Conservation (phyloP, 2,888 invertebrate genomes). For the Pycnomerus fuliginosus region DNA sequence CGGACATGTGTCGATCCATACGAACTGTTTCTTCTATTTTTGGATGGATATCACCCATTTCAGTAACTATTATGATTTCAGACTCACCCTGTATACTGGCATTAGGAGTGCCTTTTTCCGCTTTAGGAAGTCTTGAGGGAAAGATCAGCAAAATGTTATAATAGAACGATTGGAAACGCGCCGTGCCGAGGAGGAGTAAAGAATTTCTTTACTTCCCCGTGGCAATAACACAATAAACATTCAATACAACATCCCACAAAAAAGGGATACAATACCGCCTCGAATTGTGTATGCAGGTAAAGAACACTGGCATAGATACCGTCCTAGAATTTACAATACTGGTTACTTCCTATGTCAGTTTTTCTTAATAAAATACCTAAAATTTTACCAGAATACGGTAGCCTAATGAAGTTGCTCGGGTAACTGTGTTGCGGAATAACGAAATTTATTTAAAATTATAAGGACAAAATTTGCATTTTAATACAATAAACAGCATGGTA, state of each 20-base stretch:
- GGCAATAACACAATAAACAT: conserved; percentile 11
- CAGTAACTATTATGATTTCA: too few species aligned
- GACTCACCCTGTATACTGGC: too few species aligned
- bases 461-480: conserved; percentile 17
- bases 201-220: conserved; percentile 7
- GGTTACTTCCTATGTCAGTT: conserved; percentile 38
- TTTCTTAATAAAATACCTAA: conserved; percentile 38
- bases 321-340: conserved; percentile 22
- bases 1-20: too few species aligned
- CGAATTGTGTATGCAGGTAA: conserved; percentile 25
- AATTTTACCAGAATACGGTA: conserved; percentile 9
- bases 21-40: too few species aligned
- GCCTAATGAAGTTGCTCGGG: conserved; percentile 12
- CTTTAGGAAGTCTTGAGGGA: too few species aligned
- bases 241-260: conserved; percentile 10
- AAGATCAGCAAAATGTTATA: too few species aligned
- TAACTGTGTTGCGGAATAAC: neutral
- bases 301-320: conserved; percentile 40
- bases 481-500: conserved; percentile 16
- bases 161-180: too few species aligned
- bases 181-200: conserved; percentile 7
- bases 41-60: too few species aligned
- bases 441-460: conserved; percentile 8
- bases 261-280: conserved; percentile 8
- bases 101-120: too few species aligned